Percentiles rank a stretch among this genome's conserved stretches.
Evolutionary conservation across 2,113 vertebrate genomes (phyloP).

Genomic region (Trinectes maculatus): DNA sequence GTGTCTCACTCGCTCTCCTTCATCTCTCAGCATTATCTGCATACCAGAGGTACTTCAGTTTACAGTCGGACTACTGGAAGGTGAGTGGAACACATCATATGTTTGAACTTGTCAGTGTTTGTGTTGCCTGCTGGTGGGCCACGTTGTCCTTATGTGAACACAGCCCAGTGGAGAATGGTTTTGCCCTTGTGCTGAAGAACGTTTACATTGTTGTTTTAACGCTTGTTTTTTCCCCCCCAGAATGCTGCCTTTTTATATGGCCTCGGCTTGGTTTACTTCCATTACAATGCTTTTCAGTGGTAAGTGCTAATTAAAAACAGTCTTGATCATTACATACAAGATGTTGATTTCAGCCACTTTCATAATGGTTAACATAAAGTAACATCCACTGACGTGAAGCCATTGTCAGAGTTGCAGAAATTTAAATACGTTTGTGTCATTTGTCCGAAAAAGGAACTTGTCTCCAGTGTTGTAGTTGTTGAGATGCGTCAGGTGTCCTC

Average conservation of each 20-base stretch:
- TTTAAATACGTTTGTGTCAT: background rate
- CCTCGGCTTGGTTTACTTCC: constrained; percentile 99
- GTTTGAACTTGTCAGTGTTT: background rate
- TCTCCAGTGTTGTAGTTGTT: background rate
- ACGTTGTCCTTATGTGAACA: background rate
- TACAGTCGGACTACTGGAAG: constrained; percentile 99
- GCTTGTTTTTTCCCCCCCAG: constrained; percentile 73
- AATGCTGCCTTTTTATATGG: constrained; percentile 99
- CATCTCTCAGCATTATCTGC: constrained; percentile 94
- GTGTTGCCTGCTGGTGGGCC: background rate
- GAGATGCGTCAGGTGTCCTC: too few species aligned
- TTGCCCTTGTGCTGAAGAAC: background rate
- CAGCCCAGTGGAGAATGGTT: background rate
- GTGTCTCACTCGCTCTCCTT: background rate
- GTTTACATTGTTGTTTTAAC: background rate
- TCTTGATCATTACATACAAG: background rate
- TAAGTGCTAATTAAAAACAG: constrained; percentile 81
- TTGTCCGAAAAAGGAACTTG: background rate
- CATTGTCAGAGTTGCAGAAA: too few species aligned
- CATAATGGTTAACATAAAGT: background rate
- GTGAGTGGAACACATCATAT: constrained; percentile 76
- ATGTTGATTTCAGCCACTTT: background rate
- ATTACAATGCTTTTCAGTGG: constrained; percentile 99
- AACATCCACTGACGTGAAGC: background rate
- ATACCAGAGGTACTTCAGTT: constrained; percentile 99